A percentile compares a stretch with the other conserved stretches of the same genome.
phyloP scores from a whole-genome alignment of 2,113 vertebrate species.

The Embiotoca jacksoni region DNA sequence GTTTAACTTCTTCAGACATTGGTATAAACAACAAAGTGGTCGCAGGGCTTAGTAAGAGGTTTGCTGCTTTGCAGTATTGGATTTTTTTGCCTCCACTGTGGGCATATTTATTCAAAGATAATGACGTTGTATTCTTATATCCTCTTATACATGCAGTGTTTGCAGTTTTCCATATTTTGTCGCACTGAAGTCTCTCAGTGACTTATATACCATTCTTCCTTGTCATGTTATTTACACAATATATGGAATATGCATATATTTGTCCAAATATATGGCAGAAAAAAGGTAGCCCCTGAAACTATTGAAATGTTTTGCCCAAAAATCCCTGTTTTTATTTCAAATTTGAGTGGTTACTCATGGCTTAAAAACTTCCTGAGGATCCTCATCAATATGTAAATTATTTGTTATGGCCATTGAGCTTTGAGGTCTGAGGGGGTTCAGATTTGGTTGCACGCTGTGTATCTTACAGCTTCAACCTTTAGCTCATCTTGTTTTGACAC shows the following conservation, averaged over 20 bases:
- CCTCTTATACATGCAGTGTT: slow-evolving; percentile 28
- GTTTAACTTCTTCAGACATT: slow-evolving; percentile 70
- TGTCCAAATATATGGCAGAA: background rate
- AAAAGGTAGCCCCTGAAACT: background rate
- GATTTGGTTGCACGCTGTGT: slow-evolving; percentile 43
- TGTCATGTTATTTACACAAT: slow-evolving; percentile 14
- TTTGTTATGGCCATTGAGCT: slow-evolving; percentile 48
- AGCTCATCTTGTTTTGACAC: slow-evolving; percentile 69
- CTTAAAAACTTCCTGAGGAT: slow-evolving; percentile 31
- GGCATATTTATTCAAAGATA: slow-evolving; percentile 67
- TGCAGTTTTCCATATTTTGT: slow-evolving; percentile 27
- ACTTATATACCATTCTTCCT: slow-evolving; percentile 10
- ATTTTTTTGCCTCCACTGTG: slow-evolving; percentile 50
- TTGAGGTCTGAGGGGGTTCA: slow-evolving; percentile 50
- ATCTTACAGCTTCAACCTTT: slow-evolving; percentile 55
- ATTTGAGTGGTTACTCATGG: slow-evolving; percentile 8
- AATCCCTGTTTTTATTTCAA: slow-evolving; percentile 19
- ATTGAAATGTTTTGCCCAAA: background rate
- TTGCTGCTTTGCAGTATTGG: slow-evolving; percentile 58
- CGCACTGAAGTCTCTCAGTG: slow-evolving; percentile 10
- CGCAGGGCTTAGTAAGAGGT: slow-evolving; percentile 63
- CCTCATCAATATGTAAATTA: slow-evolving; percentile 54
- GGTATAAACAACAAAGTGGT: slow-evolving; percentile 71
- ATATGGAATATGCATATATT: background rate
- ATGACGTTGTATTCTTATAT: slow-evolving; percentile 39